phyloP scores from a whole-genome alignment of 1,140 invertebrate genomes.

The Drosophila guanche region DNA sequence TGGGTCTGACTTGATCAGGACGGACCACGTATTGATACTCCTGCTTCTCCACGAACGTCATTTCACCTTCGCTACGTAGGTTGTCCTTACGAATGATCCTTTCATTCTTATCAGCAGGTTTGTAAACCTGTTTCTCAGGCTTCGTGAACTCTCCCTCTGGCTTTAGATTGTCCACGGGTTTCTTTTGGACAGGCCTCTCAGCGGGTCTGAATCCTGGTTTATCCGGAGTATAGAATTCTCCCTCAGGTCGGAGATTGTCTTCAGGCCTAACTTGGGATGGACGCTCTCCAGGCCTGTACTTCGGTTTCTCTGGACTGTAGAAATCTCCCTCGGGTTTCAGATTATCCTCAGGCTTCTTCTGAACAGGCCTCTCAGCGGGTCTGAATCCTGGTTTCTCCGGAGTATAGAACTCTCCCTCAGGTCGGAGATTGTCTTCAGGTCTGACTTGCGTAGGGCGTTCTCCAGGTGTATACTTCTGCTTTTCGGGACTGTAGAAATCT shows the following conservation, averaged over 20 bases:
- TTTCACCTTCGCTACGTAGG: constrained; percentile 84
- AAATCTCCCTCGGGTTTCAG: constrained; percentile 87
- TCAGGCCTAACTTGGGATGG: constrained; percentile 77
- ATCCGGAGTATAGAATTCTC: constrained; percentile 16
- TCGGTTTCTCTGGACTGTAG: constrained; percentile 75
- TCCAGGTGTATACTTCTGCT: too few relatives aligned
- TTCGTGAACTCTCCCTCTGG: constrained; percentile 21
- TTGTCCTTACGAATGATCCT: constrained; percentile 85
- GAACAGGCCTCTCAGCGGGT: too few relatives aligned
- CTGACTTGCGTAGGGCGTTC: too few relatives aligned
- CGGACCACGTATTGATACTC: constrained; percentile 84
- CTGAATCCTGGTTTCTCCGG: too few relatives aligned
- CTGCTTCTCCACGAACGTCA: constrained; percentile 84
- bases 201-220: background rate
- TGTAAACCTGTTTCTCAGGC: constrained; percentile 18
- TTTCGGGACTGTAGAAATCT: too few relatives aligned
- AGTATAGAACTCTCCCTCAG: too few relatives aligned
- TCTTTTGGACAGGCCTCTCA: background rate
- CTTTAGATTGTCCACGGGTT: constrained; percentile 73
- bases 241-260: constrained; percentile 30
- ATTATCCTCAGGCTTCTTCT: too few relatives aligned
- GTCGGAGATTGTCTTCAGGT: too few relatives aligned
- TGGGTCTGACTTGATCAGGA: constrained; percentile 84
- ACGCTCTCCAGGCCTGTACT: constrained; percentile 71
- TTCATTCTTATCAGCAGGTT: constrained; percentile 84